Evolutionary conservation across 2,888 invertebrate genomes (phyloP), one percentile per base, ranked within the genome.

Genomic region (Drosophila eohydei): DNA sequence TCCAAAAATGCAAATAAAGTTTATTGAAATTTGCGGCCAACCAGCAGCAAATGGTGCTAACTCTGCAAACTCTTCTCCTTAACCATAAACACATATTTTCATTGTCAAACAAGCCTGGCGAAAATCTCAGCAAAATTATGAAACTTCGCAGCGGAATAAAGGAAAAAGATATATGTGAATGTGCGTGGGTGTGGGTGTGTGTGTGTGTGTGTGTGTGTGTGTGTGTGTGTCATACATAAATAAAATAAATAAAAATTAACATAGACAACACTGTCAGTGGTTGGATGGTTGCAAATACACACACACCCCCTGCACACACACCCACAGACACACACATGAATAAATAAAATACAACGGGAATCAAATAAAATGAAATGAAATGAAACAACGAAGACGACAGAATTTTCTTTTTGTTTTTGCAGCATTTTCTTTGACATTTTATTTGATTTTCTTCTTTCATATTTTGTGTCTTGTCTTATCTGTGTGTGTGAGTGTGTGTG

Each of bases 241-340:
- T 83, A 88, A 84, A 83, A 85, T 86, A 88, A 86, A 85, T 86
- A 83, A 67, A 88, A 88, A 88, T 88, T 88, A 85, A 77, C 84
- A 88, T 83, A 85, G 84, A 83, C 83, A 88, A 84, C 78, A 71
- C 48, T 71, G 59, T 48, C 38, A 48, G 26, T 54, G 46, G 7
- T 36, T 43, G 43, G 8, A 5, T 38, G 38, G 32, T 7, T 28
- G 60, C 52, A 34, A 48, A 36, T 28, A 58, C 32, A 50, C 66
- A 55, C 40, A 48, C 61, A 64, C 41, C 41, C 6, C 34, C 7
- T 8, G 7, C 32, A 56, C 46, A 51, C 32, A 43, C 14, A 21
- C 12, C 14, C 41, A 50, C 59, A 67, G 16, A 54, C 40, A 57
- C 59, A 51, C 54, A 70, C 62, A 82, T 71, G 73, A 75, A 74